A percentile compares a stretch with the other conserved stretches of the same genome.
phyloP scores from a whole-genome alignment of 2,888 invertebrate genomes.

The Xylocampa areola region DNA sequence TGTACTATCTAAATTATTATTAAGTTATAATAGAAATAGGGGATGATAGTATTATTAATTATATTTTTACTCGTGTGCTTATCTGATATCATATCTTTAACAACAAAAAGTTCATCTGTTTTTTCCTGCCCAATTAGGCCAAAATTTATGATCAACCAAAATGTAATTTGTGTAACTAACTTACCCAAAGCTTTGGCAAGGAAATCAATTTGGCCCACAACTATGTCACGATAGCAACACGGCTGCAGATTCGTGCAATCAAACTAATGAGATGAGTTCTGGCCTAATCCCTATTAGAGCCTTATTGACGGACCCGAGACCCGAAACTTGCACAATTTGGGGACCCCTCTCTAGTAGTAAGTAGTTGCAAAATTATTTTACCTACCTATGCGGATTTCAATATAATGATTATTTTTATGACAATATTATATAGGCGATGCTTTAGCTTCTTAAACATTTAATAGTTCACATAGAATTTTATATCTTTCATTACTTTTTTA shows the following conservation, averaged over 20 bases:
- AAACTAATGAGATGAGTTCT: constrained; percentile 76
- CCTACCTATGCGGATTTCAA: constrained; percentile 23
- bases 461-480: too few species aligned
- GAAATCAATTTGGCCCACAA: constrained; percentile 52
- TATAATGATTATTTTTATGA: constrained; percentile 37
- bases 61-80: too few species aligned
- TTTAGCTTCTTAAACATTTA: too few species aligned
- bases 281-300: constrained; percentile 71
- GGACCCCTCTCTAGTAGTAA: constrained; percentile 47
- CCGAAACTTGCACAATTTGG: constrained; percentile 70
- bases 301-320: constrained; percentile 69
- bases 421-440: not conserved
- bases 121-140: too few species aligned
- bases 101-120: too few species aligned
- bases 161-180: constrained; percentile 43
- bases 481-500: too few species aligned
- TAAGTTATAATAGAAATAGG: too few species aligned
- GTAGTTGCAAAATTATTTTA: constrained; percentile 52
- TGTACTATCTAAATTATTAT: too few species aligned
- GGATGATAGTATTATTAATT: too few species aligned
- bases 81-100: too few species aligned
- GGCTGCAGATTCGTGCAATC: constrained; percentile 70
- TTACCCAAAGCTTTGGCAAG: constrained; percentile 46
- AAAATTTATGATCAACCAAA: constrained; percentile 11
- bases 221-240: constrained; percentile 55